These are phyloP conservation scores for Teinopalpus imperialis DNA, from an alignment of 2,888 invertebrate species.

Conservation along the genomic window DNA sequence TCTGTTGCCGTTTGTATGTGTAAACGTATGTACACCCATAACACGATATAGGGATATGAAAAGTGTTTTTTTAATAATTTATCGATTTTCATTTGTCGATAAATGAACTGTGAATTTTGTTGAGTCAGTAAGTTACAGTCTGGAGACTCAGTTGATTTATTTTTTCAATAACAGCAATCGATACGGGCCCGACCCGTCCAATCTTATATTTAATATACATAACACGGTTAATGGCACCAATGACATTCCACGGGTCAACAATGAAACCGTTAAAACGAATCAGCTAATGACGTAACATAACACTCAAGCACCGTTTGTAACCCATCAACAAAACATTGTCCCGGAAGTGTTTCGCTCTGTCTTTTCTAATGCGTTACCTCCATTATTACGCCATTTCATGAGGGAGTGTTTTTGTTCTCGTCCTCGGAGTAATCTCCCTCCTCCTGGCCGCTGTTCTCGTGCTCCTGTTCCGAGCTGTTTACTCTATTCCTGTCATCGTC, in stretches of 20 bases:
- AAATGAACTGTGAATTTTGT: not conserved
- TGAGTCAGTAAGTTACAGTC: not conserved
- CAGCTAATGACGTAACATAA: conserved; percentile 74
- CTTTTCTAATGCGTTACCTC: conserved; percentile 45
- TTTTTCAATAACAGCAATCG: conserved; percentile 19
- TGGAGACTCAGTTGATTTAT: conserved; percentile 1
- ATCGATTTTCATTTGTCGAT: not conserved
- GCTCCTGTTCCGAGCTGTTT: conserved; percentile 52
- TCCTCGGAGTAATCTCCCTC: conserved; percentile 77
- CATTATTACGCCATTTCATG: conserved; percentile 57
- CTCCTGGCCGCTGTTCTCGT: conserved; percentile 61
- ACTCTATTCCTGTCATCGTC: conserved; percentile 54
- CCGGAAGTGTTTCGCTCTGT: conserved; percentile 46
- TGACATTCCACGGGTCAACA: conserved; percentile 80
- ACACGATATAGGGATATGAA: too few relatives aligned
- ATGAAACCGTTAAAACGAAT: conserved; percentile 67
- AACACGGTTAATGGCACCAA: conserved; percentile 72
- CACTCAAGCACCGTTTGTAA: conserved; percentile 76
- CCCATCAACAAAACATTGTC: conserved; percentile 66
- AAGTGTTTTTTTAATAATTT: too few relatives aligned
- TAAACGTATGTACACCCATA: too few relatives aligned
- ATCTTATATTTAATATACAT: conserved; percentile 57
- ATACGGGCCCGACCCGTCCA: conserved; percentile 39
- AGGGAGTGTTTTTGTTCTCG: conserved; percentile 63
- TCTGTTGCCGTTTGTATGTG: too few relatives aligned